Evolutionary conservation across 2,888 invertebrate genomes (phyloP).

Genomic region (Plebejus argus): DNA sequence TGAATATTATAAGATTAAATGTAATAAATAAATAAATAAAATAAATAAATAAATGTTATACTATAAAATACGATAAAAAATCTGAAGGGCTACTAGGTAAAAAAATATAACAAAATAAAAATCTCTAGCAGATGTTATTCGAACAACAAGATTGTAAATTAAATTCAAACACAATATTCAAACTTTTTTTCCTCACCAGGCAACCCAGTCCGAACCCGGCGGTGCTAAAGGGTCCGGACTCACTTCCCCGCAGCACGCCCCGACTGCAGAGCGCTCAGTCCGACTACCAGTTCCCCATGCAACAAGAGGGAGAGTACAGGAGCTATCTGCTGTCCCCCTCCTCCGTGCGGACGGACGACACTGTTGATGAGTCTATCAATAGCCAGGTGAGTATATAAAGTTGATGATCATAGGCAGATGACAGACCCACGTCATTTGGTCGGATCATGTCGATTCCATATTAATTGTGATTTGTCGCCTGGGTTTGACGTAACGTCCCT

Average conservation of each 20-base stretch:
- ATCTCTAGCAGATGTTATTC: no score
- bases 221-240: constrained; percentile 78
- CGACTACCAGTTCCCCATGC: constrained; percentile 63
- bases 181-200: constrained; percentile 47
- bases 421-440: no score
- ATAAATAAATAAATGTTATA: no score
- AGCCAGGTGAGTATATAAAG: constrained; percentile 70
- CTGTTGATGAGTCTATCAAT: constrained; percentile 74
- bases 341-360: constrained; percentile 69
- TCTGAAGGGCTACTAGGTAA: no score
- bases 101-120: no score
- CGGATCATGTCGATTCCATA: no score
- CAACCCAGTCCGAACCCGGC: constrained; percentile 78
- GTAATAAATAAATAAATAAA: no score
- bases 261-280: constrained; percentile 51
- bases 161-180: background rate
- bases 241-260: constrained; percentile 72
- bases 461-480: no score
- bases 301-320: constrained; percentile 66
- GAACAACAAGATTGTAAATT: background rate
- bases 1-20: no score
- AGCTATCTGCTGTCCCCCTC: constrained; percentile 63
- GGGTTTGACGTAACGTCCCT: no score
- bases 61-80: no score
- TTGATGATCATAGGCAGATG: no score